Evolutionary conservation across 2,888 invertebrate species (phyloP).

Genomic region (Gymnocheta viridis): DNA sequence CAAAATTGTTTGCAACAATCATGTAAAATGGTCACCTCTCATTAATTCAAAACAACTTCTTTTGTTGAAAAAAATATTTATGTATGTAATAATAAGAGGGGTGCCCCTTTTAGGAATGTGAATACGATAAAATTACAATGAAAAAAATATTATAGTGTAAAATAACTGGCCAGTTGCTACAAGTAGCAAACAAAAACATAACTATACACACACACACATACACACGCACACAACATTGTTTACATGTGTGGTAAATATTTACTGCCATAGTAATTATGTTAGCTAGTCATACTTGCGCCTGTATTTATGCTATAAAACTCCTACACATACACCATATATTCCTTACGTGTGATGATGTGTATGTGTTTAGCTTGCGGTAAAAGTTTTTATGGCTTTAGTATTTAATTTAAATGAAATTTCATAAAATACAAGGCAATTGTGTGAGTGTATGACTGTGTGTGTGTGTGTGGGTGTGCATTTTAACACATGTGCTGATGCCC

Average conservation of each 20-base stretch:
- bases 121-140: neutral
- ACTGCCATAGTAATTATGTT: slow-evolving; percentile 36
- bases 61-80: neutral
- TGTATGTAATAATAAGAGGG: neutral
- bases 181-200: neutral
- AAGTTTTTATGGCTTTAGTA: slow-evolving; percentile 29
- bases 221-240: slow-evolving; percentile 21
- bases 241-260: slow-evolving; percentile 38
- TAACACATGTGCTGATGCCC: neutral
- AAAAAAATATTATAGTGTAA: neutral
- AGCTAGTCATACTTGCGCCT: neutral
- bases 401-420: slow-evolving; percentile 56
- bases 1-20: too few species aligned
- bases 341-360: neutral
- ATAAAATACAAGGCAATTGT: slow-evolving; percentile 4
- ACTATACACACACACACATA: neutral
- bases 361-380: slow-evolving; percentile 35
- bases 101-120: neutral
- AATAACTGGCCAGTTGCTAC: slow-evolving; percentile 7
- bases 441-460: too few species aligned
- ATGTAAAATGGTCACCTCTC: neutral
- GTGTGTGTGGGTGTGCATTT: neutral
- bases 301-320: neutral
- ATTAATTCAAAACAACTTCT: neutral
- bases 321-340: neutral